Evolutionary conservation across 2,888 invertebrate species (phyloP), one percentile per base, ranked within the genome.

Genomic region (Eristalinus sepulchralis): DNA sequence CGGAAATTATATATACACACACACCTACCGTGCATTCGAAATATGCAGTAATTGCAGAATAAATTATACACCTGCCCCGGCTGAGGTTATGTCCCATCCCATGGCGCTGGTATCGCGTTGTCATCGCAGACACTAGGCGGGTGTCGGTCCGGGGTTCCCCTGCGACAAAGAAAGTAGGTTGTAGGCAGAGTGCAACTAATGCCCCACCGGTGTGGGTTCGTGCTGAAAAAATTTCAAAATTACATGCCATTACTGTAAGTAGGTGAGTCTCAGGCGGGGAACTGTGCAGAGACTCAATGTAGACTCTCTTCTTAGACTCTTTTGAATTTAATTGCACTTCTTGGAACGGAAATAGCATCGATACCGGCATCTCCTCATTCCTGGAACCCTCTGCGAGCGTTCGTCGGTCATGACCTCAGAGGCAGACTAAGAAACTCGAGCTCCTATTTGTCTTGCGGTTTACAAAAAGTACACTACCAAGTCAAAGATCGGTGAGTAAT

Each of bases 101-200:
- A 77, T 85, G 81, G 76, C 62, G 76, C 71, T 67, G 67, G 66
- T 72, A 81, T 81, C 84, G 63, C 77, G 76, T 53, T 66, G 80
- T 72, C 67, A 62, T 80, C 70, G 1, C 8, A 31, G 36, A 64
- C 47, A 76, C 59, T 55, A 39, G 47, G 72, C 59, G 53, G 57
- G 47, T 67, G 47, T 13, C 31, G 39, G 24, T 33, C 33, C 1
- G 63, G 27, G 66, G 67, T 85, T 68, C 77, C 75, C 81, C 81
- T 85, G 68, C 67, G 77, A 77, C 84, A 73, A 81, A 47, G 77
- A 81, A 85, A 85, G 81, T 85, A 85, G 84, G 84, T 84, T 81
- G 79, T 22, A 39, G 39, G 39, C 57, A 24, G n/a, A 59, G 39
- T 64, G 64, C 62, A 34, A 13, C 63, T 76, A 62, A 60, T 70